These are phyloP conservation scores for Philaethria dido DNA, from an alignment of 2,888 invertebrate species.

Conservation along the genomic window DNA sequence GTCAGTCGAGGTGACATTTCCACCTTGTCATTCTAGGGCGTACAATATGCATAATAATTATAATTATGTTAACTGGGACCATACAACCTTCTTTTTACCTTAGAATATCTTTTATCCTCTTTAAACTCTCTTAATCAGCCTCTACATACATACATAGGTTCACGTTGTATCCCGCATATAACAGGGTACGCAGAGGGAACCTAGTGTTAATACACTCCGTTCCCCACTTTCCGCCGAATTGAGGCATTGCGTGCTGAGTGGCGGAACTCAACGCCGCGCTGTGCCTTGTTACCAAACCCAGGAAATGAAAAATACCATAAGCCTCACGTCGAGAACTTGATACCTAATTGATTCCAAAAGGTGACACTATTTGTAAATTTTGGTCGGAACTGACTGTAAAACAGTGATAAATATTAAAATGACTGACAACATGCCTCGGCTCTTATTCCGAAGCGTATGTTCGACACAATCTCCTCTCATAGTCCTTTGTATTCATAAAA, in stretches of 20 bases:
- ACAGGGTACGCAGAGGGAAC: too few relatives aligned
- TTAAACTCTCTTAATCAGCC: not conserved
- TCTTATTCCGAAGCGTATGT: conserved; percentile 29
- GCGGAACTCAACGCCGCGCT: too few relatives aligned
- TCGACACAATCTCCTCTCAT: conserved; percentile 34
- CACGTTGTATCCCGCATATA: too few relatives aligned
- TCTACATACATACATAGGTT: too few relatives aligned
- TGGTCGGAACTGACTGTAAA: not conserved
- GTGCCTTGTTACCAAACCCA: too few relatives aligned
- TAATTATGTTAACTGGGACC: conserved; percentile 8
- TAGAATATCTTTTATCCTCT: not conserved
- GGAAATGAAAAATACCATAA: too few relatives aligned
- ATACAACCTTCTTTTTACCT: not conserved
- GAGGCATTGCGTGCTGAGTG: too few relatives aligned
- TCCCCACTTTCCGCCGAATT: too few relatives aligned
- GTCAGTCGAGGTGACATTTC: conserved; percentile 29
- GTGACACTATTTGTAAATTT: not conserved
- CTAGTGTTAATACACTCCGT: too few relatives aligned
- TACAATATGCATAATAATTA: conserved; percentile 3
- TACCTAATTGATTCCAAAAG: not conserved
- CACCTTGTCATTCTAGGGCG: conserved; percentile 21
- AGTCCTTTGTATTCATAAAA: conserved; percentile 59
- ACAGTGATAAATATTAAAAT: conserved; percentile 17
- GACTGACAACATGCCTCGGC: conserved; percentile 8
- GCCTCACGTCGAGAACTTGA: not conserved